These are phyloP conservation scores for Halictus quadricinctus DNA, from an alignment of 2,888 invertebrate species.

Conservation along the genomic window DNA sequence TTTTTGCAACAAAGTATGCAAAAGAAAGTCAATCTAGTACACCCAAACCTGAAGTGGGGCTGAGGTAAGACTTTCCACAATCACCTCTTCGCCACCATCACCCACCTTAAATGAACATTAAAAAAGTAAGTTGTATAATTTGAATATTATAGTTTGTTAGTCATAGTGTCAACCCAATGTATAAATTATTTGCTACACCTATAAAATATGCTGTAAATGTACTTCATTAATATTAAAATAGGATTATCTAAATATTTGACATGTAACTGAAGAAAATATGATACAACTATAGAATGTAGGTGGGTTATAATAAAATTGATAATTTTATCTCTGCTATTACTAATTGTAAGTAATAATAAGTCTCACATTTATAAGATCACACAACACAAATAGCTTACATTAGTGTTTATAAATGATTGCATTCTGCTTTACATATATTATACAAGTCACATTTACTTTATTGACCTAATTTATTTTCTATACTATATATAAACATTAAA, in stretches of 20 bases:
- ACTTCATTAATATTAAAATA: constrained; percentile 11
- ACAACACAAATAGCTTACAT: constrained; percentile 17
- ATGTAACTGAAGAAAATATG: neutral
- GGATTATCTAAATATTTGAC: neutral
- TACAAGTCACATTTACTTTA: constrained; percentile 3
- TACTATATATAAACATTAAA: constrained; percentile 15
- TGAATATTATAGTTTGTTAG: constrained; percentile 33
- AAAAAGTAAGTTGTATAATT: constrained; percentile 54
- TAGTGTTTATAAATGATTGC: constrained; percentile 5
- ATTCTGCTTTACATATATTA: constrained; percentile 12
- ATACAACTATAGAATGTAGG: neutral
- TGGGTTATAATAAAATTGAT: constrained; percentile 25
- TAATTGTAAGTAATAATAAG: neutral
- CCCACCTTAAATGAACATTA: constrained; percentile 76
- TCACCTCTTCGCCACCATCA: constrained; percentile 76
- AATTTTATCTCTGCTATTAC: constrained; percentile 7
- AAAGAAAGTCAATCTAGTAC: constrained; percentile 70
- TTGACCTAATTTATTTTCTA: constrained; percentile 12
- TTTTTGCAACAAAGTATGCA: constrained; percentile 58
- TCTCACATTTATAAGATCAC: neutral
- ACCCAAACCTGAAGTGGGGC: constrained; percentile 76
- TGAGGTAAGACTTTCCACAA: constrained; percentile 77
- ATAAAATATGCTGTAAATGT: constrained; percentile 41
- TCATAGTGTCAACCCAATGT: constrained; percentile 37
- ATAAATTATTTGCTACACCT: constrained; percentile 22